These are phyloP conservation scores for Dendrocincla fuliginosa DNA, from an alignment of 2,797 vertebrate genomes.

Conservation along the genomic window DNA sequence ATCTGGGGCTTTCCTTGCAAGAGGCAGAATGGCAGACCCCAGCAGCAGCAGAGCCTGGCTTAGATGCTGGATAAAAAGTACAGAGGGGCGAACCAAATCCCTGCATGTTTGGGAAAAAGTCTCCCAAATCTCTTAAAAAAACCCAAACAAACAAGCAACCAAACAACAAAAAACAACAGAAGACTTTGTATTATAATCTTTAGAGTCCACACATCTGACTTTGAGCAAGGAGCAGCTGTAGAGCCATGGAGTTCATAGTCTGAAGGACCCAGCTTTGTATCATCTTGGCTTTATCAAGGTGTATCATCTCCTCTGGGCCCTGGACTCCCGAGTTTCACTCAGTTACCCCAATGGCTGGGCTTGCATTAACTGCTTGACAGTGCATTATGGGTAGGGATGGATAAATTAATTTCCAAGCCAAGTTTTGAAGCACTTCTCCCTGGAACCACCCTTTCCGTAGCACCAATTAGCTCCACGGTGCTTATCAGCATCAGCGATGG, in stretches of 20 bases:
- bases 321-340: background rate
- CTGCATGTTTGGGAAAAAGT: background rate
- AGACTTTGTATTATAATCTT: background rate
- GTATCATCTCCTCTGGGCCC: background rate
- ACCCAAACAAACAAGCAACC: too few relatives aligned
- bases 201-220: background rate
- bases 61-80: background rate
- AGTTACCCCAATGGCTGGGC: background rate
- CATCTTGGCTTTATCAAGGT: background rate
- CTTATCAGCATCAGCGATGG: background rate
- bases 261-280: background rate
- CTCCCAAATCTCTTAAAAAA: background rate
- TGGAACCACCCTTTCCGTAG: background rate
- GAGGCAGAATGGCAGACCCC: background rate
- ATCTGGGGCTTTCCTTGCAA: constrained; percentile 10
- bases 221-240: background rate
- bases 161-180: background rate
- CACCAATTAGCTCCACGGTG: background rate
- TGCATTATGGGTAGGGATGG: background rate
- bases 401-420: background rate
- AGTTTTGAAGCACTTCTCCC: constrained; percentile 13
- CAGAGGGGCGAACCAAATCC: background rate
- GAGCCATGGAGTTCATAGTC: background rate
- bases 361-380: background rate
- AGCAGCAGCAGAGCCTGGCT: background rate